A percentile compares a stretch with the other conserved stretches of the same genome.
Evolutionary conservation across 2,113 vertebrate genomes (phyloP).

Genomic region (Talpa occidentalis): DNA sequence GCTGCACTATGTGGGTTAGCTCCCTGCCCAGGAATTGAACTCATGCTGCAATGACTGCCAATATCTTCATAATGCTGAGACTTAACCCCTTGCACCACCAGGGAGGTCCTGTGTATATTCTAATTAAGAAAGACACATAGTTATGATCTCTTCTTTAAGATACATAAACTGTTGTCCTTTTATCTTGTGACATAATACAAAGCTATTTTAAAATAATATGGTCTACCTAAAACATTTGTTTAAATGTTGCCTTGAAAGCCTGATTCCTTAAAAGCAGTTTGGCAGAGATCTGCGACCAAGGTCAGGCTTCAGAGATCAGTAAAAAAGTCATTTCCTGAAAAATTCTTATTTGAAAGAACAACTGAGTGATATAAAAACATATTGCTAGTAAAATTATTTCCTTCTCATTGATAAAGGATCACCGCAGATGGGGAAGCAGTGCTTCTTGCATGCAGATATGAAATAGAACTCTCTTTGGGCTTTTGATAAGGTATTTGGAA

Average conservation of each 20-base stretch:
- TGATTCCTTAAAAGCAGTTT: background rate
- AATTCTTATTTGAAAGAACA: constrained; percentile 46
- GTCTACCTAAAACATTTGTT: constrained; percentile 15
- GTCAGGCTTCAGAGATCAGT: background rate
- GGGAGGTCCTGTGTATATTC: background rate
- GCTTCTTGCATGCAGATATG: background rate
- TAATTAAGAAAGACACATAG: background rate
- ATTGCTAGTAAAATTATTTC: constrained; percentile 13
- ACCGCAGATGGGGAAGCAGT: background rate
- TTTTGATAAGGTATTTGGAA: constrained; percentile 44
- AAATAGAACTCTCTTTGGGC: background rate
- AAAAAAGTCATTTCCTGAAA: constrained; percentile 46
- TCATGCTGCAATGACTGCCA: too few species aligned
- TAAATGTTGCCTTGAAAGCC: constrained; percentile 25
- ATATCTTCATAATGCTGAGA: too few species aligned
- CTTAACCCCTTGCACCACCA: too few species aligned
- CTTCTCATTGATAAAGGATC: constrained; percentile 40
- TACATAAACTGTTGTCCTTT: constrained; percentile 23
- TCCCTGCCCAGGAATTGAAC: too few species aligned
- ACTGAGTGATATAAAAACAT: background rate
- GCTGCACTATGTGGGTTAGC: too few species aligned
- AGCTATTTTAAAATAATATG: constrained; percentile 42
- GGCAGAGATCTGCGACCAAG: background rate
- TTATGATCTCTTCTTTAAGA: constrained; percentile 9
- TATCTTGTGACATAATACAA: background rate